phyloP scores from a whole-genome alignment of 2,888 invertebrate species.

The Timema podura region DNA sequence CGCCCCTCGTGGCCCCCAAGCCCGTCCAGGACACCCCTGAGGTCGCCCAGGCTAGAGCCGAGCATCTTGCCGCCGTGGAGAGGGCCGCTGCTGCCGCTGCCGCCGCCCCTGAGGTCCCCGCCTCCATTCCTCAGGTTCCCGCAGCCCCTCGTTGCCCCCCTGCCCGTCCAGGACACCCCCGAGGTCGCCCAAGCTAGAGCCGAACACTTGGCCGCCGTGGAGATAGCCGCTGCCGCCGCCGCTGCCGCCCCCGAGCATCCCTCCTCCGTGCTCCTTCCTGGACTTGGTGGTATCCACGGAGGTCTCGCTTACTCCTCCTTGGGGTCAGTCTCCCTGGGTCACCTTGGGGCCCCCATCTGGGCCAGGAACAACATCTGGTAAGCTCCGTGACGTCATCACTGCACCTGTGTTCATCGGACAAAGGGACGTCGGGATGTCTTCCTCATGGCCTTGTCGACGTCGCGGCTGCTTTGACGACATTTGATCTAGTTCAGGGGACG shows the following conservation, averaged over 20 bases:
- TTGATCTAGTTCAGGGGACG: too few species aligned
- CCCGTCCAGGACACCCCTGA: conserved; percentile 13
- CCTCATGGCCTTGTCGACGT: too few species aligned
- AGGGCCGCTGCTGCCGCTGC: conserved; percentile 39
- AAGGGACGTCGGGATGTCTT: too few species aligned
- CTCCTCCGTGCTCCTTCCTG: conserved; percentile 20
- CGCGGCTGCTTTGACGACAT: too few species aligned
- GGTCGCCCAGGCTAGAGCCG: conserved; percentile 32
- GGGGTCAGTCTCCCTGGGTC: not conserved
- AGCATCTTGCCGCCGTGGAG: conserved; percentile 47
- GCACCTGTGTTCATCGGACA: not conserved
- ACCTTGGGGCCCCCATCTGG: not conserved
- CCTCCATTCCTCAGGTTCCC: conserved; percentile 18
- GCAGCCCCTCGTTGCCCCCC: conserved; percentile 19
- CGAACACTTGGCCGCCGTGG: conserved; percentile 47
- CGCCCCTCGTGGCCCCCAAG: conserved; percentile 18
- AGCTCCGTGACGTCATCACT: conserved; percentile 6
- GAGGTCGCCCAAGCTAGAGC: conserved; percentile 14
- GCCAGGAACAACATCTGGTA: not conserved
- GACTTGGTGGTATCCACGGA: not conserved
- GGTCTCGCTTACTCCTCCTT: not conserved
- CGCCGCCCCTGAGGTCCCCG: conserved; percentile 34
- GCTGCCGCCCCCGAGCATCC: not conserved
- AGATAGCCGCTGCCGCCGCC: not conserved
- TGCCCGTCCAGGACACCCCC: conserved; percentile 11